Evolutionary conservation across 2,888 invertebrate genomes (phyloP).

Genomic region (Hydraecia micacea): DNA sequence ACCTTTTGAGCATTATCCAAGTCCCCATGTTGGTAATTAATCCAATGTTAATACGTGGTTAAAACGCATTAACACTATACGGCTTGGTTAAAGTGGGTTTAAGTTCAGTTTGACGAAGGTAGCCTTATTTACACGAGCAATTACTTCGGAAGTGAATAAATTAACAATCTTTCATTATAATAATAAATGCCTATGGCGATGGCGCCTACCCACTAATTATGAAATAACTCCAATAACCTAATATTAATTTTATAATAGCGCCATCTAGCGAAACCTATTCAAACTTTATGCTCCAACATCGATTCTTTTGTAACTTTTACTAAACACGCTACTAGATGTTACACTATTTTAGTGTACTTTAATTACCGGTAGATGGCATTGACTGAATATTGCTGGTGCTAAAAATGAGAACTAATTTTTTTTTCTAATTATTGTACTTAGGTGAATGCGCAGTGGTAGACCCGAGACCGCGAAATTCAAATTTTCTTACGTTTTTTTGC

Average conservation of each 20-base stretch:
- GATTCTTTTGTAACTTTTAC: slow-evolving; percentile 20
- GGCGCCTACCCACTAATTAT: background rate
- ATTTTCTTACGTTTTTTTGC: too few relatives aligned
- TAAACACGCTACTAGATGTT: slow-evolving; percentile 5
- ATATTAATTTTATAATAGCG: slow-evolving; percentile 23
- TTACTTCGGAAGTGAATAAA: background rate
- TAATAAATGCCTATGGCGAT: background rate
- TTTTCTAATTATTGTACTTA: too few relatives aligned
- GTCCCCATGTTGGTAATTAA: slow-evolving; percentile 54
- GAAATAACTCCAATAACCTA: background rate
- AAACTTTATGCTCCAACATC: slow-evolving; percentile 24
- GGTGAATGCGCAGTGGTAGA: too few relatives aligned
- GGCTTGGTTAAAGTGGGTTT: slow-evolving; percentile 19
- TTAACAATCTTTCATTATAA: background rate
- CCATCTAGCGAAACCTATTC: slow-evolving; percentile 53
- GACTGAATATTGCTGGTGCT: background rate
- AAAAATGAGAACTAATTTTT: background rate
- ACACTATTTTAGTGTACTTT: slow-evolving; percentile 1
- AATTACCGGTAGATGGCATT: slow-evolving; percentile 46
- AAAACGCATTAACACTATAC: slow-evolving; percentile 28
- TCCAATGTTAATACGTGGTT: slow-evolving; percentile 50
- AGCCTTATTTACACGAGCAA: background rate
- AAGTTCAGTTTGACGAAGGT: slow-evolving; percentile 20
- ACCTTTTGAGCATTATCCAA: slow-evolving; percentile 57
- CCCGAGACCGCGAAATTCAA: too few relatives aligned